A percentile compares a stretch with the other conserved stretches of the same genome.
phyloP scores from a whole-genome alignment of 2,113 vertebrate genomes.

The Semnornis frantzii region DNA sequence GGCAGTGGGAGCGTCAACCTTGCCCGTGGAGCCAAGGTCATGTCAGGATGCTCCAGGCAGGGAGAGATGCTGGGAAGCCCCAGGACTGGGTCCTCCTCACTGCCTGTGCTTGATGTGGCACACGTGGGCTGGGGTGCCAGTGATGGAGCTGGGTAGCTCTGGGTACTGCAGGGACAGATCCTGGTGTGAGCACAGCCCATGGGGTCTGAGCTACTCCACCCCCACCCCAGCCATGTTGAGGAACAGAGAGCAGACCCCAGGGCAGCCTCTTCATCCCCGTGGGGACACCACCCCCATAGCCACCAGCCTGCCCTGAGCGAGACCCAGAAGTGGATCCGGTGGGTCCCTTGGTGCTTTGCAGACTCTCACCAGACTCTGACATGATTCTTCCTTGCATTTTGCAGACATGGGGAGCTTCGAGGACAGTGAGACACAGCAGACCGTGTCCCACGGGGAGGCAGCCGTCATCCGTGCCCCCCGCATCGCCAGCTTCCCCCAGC shows the following conservation, averaged over 20 bases:
- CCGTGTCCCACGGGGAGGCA: slow-evolving; percentile 91
- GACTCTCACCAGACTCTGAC: no score
- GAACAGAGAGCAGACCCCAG: background rate
- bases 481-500: slow-evolving; percentile 94
- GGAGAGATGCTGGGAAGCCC: background rate
- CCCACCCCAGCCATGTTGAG: background rate
- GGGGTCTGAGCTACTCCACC: background rate
- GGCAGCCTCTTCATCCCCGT: background rate
- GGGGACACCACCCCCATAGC: background rate
- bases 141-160: rapidly evolving
- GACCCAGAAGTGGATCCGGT: rapidly evolving
- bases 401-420: slow-evolving; percentile 97
- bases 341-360: rapidly evolving
- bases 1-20: background rate
- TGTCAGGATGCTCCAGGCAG: background rate
- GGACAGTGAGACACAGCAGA: slow-evolving; percentile 83
- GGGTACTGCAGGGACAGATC: background rate
- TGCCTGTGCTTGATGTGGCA: background rate
- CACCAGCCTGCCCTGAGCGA: background rate
- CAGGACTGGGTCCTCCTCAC: rapidly evolving
- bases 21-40: rapidly evolving
- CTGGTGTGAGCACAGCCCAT: background rate
- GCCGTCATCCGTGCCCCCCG: slow-evolving; percentile 86
- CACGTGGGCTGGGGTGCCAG: rapidly evolving
- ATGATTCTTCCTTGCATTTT: background rate